Base-by-base conservation (phyloP, 1,140 invertebrate species). In the Chrysopa pallens region DNA sequence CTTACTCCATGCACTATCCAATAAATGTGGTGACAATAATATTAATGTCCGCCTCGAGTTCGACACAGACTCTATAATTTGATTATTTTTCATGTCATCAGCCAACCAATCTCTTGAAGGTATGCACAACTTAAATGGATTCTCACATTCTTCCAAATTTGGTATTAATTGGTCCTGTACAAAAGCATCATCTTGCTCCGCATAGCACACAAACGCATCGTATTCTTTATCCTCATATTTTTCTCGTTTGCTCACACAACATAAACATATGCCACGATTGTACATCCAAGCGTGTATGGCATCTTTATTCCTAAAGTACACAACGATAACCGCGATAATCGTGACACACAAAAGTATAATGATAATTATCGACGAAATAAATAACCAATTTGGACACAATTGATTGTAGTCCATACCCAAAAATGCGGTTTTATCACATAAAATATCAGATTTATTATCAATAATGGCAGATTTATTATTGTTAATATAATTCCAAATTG, bases 171-270 rank as follows among this genome's bases (percentile, higher is more conserved):
- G 63, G 5, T 76, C 63, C 0, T 74, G 58, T 1, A 91, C 74
- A 55, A 81, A 86, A 4, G 73, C 68, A 42, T 80, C 74, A 56
- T 94, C 89, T 52, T 76, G 72, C 50, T 85, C 76, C 1, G 85
- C 84, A 54, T 81, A 91, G 45, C 85, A 88, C 31, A 93, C 70
- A 57, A 92, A 93, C 0, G 84, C 86, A 53, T 94, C 89, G 57
- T 80, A 90, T 6, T 68, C 55, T 54, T 85, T 87, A 38, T 84
- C 74, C 47, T 76, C 74, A 51, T 86, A 82, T 46, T 84, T 80
- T 35, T 78, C 69, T 33, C 6, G 2, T 51, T 83, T 76, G 3
- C 72, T 74, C 11, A 83, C 70, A 13, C 73, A 69, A 63, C 74
- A 74, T 15, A 82, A 54, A 43, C 72, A 76, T 29, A 70, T 50